Percentiles rank a stretch among this genome's conserved stretches.
phyloP scores from a whole-genome alignment of 2,797 vertebrate genomes.

The Scolopax rusticola region DNA sequence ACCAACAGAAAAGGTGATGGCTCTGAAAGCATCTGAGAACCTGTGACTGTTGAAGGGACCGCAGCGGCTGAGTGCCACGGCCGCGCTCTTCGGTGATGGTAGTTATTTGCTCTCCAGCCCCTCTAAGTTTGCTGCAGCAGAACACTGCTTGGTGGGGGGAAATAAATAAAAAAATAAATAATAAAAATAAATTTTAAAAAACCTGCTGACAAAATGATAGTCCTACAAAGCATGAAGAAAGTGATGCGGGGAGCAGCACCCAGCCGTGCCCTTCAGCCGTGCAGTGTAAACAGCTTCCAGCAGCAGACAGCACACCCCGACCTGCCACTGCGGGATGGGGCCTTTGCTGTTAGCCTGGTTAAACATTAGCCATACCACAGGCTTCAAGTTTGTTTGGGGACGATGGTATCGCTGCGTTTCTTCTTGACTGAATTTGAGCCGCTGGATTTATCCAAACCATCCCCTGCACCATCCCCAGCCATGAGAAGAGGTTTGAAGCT shows the following conservation, averaged over 20 bases:
- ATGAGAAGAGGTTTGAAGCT: background rate
- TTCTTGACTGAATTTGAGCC: background rate
- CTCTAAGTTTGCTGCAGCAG: background rate
- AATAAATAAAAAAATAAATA: background rate
- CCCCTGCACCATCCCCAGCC: background rate
- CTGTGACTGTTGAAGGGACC: background rate
- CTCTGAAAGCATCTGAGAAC: background rate
- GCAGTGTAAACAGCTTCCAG: background rate
- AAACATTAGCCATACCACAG: background rate
- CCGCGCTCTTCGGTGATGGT: rapidly evolving
- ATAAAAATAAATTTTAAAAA: background rate
- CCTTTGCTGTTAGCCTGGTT: background rate
- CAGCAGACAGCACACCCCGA: rapidly evolving
- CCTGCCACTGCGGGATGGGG: background rate
- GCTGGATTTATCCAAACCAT: background rate
- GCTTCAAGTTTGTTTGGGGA: background rate
- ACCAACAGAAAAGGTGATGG: rapidly evolving
- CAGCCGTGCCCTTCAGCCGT: background rate
- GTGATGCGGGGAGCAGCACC: background rate
- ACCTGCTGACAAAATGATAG: background rate
- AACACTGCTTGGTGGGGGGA: rapidly evolving
- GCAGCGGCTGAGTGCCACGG: rapidly evolving
- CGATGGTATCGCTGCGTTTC: rapidly evolving
- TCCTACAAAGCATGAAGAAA: background rate
- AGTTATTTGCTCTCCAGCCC: background rate